Evolutionary conservation across 2,113 vertebrate species (phyloP), one percentile per base, ranked within the genome.

Genomic region (Trinectes maculatus): DNA sequence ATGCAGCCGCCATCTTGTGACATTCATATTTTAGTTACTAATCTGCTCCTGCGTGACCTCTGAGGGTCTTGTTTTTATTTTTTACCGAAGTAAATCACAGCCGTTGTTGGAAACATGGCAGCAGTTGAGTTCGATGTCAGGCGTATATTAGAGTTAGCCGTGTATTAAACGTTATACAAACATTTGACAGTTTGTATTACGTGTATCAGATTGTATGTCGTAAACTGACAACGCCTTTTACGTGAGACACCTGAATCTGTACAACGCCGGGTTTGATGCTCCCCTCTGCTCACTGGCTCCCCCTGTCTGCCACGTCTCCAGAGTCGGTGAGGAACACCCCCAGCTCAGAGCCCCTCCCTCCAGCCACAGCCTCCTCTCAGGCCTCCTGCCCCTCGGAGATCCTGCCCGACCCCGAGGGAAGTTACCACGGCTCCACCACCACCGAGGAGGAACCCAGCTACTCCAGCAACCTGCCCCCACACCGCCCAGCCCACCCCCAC

Each of bases 271-370:
- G n/a, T n/a, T n/a, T n/a, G n/a, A n/a, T 21, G 4, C 3, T 11
- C 8, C 5, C 40, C 18, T 19, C 22, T 18, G 2, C 22, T 48
- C 47, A 25, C 19, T 13, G 16, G 36, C 16, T 13, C 22, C 18
- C n/a, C 10, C 28, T 22, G 1, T 19, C 31, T 51, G 4, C 13
- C 24, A 47, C 53, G 28, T 37, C 72, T 89, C 11, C 87, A 99
- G 98, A 99, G 71, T 97, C 96, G 0, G 92, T 98, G 64, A 95
- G 96, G 72, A 98, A 96, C 69, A 96, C 96, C 5, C 95, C 98
- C n/a, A 96, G 94, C 86, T 93, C 94, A 0, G 98, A 98, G 83
- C 94, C 96, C 51, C 93, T 95, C 84, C 95, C 96, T 24, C 69
- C 82, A 1, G 53, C 88, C 49, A 34, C 84, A 0, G 87, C 93